Base-by-base conservation (phyloP, 2,797 vertebrate genomes). In the Ptychadena robeensis region DNA sequence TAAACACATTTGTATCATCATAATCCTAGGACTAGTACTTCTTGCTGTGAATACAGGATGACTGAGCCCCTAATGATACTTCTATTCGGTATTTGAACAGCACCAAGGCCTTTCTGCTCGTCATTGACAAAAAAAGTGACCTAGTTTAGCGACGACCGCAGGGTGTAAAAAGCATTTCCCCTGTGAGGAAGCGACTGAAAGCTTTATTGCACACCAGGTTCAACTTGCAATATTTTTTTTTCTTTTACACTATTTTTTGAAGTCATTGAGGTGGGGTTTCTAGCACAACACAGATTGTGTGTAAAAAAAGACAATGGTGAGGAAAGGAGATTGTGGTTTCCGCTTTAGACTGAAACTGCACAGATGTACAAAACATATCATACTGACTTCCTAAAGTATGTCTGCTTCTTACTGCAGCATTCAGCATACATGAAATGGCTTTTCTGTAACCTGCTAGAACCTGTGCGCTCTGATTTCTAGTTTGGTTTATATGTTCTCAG, bases 281-380 rank as follows among this genome's bases (percentile, higher is more conserved):
- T 59, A 66, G 44, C 69, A 57, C 40, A 25, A 83, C 68, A 82
- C 66, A 83, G 82, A 80, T 61, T 84, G 76, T 74, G 48, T 68
- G 82, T 80, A 61, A 67, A 44, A n/a, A 25, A 79, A 73, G 76
- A 83, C 76, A 67, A 74, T 73, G n/a, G 61, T 34, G 44, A 80
- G 70, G 82, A 80, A 72, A 79, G 69, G 63, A 82, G 64, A 80
- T 74, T 84, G 82, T 61, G 77, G 82, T 84, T 79, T 84, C 70
- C 77, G 27, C 53, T 73, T 22, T 38, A 66, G 70, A 79, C 61
- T 73, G 73, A 69, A 82, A 70, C 69, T 70, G 40, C 73, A 82
- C 81, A 82, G 66, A 82, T 64, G 65, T 76, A 78, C 34, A 72
- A 78, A 77, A 77, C 40, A 15, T 73, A 48, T 53, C 35, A 53